Evolutionary conservation across 2,888 invertebrate species (phyloP).

Genomic region (Priocnemis perturbator): DNA sequence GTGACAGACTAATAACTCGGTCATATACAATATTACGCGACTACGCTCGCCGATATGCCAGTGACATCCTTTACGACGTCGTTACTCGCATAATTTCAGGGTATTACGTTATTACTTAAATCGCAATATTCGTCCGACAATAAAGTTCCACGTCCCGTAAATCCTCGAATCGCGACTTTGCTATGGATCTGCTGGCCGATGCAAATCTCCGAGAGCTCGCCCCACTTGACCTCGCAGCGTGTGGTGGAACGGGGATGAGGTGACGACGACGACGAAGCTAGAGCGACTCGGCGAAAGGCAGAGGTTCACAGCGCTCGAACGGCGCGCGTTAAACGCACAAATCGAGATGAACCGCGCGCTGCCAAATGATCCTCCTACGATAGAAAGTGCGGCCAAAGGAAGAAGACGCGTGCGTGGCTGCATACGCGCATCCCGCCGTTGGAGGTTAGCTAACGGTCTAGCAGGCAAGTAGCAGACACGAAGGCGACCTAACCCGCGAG

Average conservation of each 20-base stretch:
- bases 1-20: slow-evolving; percentile 21
- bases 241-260: too few species aligned
- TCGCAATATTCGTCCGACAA: too few species aligned
- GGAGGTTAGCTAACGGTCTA: slow-evolving; percentile 72
- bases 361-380: slow-evolving; percentile 5
- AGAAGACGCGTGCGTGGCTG: slow-evolving; percentile 45
- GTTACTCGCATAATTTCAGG: not conserved
- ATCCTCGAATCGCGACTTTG: too few species aligned
- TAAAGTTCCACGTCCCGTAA: too few species aligned
- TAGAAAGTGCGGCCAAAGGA: slow-evolving; percentile 12
- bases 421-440: slow-evolving; percentile 46
- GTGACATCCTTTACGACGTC: slow-evolving; percentile 3
- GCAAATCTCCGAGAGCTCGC: too few species aligned
- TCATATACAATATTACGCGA: not conserved
- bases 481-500: slow-evolving; percentile 58
- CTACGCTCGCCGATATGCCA: not conserved
- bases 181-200: too few species aligned
- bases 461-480: slow-evolving; percentile 69
- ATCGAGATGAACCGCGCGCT: not conserved
- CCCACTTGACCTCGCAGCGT: too few species aligned
- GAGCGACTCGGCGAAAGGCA: too few species aligned
- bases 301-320: too few species aligned
- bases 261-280: too few species aligned
- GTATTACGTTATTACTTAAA: not conserved
- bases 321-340: not conserved